phyloP scores from a whole-genome alignment of 2,113 vertebrate species.

The Echinops telfairi region DNA sequence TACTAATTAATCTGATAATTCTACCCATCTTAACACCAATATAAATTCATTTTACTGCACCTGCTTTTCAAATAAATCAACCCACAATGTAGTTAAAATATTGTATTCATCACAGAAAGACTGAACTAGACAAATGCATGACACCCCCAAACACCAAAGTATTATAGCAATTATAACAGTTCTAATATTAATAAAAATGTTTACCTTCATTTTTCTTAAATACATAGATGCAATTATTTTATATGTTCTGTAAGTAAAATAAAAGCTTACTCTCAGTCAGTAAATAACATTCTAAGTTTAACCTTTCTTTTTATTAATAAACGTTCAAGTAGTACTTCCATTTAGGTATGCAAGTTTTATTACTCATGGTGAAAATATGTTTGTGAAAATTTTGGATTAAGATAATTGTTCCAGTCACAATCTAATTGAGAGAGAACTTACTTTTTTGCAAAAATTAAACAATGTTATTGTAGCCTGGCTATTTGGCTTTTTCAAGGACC shows the following conservation, averaged over 20 bases:
- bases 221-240: not conserved
- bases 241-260: not conserved
- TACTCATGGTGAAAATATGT: too few relatives aligned
- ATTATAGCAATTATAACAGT: conserved; percentile 22
- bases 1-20: conserved; percentile 29
- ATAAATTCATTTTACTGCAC: not conserved
- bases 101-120: not conserved
- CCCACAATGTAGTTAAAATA: not conserved
- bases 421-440: too few relatives aligned
- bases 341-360: not conserved
- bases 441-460: too few relatives aligned
- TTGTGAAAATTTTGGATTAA: too few relatives aligned
- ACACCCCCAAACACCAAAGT: not conserved
- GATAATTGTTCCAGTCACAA: too few relatives aligned
- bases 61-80: conserved; percentile 3
- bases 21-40: conserved; percentile 13
- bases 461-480: not conserved
- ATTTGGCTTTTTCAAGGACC: not conserved
- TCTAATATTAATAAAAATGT: not conserved
- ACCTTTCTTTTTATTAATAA: not conserved
- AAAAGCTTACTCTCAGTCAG: not conserved
- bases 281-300: not conserved
- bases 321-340: not conserved
- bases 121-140: not conserved
- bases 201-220: not conserved